Evolutionary conservation across 2,888 invertebrate genomes (phyloP).

Genomic region (Agrilus cyanescens): DNA sequence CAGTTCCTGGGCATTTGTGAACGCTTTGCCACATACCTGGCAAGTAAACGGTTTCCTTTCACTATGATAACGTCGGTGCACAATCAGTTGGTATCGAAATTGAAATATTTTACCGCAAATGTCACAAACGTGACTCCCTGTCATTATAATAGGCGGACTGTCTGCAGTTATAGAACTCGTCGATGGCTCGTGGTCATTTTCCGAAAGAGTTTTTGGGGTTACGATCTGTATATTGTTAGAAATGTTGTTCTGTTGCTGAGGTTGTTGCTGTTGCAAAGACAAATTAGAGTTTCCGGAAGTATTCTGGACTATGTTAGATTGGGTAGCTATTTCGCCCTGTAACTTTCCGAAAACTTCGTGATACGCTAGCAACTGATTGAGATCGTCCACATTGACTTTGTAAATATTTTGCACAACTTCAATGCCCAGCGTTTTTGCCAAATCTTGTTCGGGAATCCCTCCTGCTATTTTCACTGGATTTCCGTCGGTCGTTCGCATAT

Average conservation of each 20-base stretch:
- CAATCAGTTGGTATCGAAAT: conserved; percentile 77
- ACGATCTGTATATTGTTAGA: conserved; percentile 24
- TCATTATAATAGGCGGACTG: conserved; percentile 47
- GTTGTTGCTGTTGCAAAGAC: conserved; percentile 15
- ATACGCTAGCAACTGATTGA: conserved; percentile 72
- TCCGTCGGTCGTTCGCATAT: conserved; percentile 54
- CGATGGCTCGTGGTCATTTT: conserved; percentile 41
- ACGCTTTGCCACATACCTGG: conserved; percentile 73
- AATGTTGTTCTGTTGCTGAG: conserved; percentile 17
- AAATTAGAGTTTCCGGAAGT: conserved; percentile 12
- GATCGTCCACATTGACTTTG: conserved; percentile 72
- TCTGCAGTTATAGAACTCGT: conserved; percentile 47
- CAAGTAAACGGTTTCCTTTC: conserved; percentile 75
- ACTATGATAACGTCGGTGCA: conserved; percentile 76
- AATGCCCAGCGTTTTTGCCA: conserved; percentile 46
- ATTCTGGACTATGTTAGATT: conserved; percentile 19
- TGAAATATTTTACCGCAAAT: conserved; percentile 80
- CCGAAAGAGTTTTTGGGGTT: conserved; percentile 32
- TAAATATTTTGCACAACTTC: conserved; percentile 74
- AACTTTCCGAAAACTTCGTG: conserved; percentile 74
- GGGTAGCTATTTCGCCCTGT: conserved; percentile 42
- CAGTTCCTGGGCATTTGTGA: conserved; percentile 66
- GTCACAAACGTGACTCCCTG: conserved; percentile 63
- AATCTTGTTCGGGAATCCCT: conserved; percentile 46
- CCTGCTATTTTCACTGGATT: conserved; percentile 63